Conservation (phyloP, 2,888 invertebrate genomes). For the Pycnomerus fuliginosus region DNA sequence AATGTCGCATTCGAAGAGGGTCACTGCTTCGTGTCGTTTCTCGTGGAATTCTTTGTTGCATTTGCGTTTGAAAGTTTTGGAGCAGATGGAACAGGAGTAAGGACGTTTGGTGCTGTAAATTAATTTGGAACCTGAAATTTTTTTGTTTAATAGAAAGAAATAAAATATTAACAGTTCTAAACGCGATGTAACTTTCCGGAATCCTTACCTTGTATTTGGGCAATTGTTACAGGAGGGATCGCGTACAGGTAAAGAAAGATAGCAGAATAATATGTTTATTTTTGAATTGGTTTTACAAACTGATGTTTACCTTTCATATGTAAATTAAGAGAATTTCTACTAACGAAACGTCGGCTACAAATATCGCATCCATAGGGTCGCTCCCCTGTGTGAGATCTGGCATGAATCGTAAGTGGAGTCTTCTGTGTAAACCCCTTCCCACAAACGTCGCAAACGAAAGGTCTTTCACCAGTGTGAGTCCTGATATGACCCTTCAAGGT, state of each 20-base stretch:
- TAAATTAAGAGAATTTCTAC: not conserved
- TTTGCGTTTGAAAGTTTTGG: no score
- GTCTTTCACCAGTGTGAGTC: conserved; percentile 63
- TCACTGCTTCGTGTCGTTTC: no score
- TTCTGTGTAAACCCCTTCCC: conserved; percentile 63
- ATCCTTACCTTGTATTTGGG: no score
- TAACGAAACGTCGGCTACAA: not conserved
- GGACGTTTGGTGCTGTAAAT: not conserved
- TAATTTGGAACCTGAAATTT: not conserved
- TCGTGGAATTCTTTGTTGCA: no score
- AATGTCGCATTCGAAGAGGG: no score
- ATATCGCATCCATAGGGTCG: not conserved
- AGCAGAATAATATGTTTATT: no score
- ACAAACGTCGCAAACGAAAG: conserved; percentile 61
- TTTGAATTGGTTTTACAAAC: no score
- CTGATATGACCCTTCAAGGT: conserved; percentile 66
- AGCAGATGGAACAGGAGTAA: not conserved
- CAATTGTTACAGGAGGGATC: no score
- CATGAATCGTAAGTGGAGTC: conserved; percentile 63
- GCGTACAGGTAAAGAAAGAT: no score
- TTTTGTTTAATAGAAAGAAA: not conserved
- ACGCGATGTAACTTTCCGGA: no score
- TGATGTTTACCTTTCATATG: conserved; percentile 41
- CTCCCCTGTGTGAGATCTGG: conserved; percentile 53
- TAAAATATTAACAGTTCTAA: not conserved